Conservation (phyloP, 2,113 vertebrate genomes). For the Tautogolabrus adspersus region DNA sequence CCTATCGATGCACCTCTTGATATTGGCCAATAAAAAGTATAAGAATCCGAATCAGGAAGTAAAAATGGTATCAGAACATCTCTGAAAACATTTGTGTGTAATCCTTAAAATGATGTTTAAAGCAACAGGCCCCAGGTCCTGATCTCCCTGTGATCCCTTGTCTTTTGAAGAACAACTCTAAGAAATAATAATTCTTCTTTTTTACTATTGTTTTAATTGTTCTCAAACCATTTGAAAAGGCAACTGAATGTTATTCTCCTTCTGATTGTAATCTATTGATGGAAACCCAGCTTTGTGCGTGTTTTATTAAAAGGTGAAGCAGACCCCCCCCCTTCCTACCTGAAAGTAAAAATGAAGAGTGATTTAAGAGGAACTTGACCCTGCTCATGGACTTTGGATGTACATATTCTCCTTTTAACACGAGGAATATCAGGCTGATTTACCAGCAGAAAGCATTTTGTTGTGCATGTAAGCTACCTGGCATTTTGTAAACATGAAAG, state of each 20-base stretch:
- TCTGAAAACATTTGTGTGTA: background rate
- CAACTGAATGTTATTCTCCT: conserved; percentile 61
- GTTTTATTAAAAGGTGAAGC: background rate
- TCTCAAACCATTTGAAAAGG: conserved; percentile 40
- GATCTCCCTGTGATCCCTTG: conserved; percentile 39
- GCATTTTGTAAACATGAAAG: conserved; percentile 19
- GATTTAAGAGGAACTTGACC: background rate
- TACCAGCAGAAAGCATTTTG: conserved; percentile 28
- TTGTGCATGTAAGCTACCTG: conserved; percentile 50
- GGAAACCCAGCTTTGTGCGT: conserved; percentile 2
- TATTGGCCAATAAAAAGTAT: background rate
- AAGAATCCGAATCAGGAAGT: background rate
- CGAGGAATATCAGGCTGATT: conserved; percentile 2
- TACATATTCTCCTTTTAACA: conserved; percentile 56
- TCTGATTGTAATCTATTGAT: conserved; percentile 64
- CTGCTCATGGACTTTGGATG: conserved; percentile 62
- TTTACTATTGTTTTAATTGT: conserved; percentile 1
- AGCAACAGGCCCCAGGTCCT: background rate
- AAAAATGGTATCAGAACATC: background rate
- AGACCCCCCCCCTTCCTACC: background rate
- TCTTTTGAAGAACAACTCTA: background rate
- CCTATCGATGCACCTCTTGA: too few relatives aligned
- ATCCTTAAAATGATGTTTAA: conserved; percentile 3
- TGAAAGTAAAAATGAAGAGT: background rate
- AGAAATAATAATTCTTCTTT: background rate